These are phyloP conservation scores for Hydrocynus forskahlii DNA, from an alignment of 2,797 vertebrate species.

Conservation along the genomic window DNA sequence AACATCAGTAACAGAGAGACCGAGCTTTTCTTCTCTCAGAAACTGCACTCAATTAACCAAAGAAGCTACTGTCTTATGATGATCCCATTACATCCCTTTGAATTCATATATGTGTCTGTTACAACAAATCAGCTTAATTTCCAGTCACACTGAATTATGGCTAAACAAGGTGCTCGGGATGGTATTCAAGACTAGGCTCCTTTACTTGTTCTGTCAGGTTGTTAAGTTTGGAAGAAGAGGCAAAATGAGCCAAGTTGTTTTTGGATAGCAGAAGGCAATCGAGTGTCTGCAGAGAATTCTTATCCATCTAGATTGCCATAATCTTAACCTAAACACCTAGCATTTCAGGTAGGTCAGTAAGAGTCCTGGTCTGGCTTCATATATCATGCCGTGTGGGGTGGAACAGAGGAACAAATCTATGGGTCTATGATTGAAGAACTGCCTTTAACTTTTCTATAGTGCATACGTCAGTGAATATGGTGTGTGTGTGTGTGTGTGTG, in stretches of 20 bases:
- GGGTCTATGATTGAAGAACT: slow-evolving; percentile 60
- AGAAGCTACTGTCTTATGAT: neutral
- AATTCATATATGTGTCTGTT: slow-evolving; percentile 70
- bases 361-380: slow-evolving; percentile 62
- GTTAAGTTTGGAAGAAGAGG: neutral
- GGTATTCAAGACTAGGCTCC: neutral
- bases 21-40: neutral
- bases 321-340: slow-evolving; percentile 30
- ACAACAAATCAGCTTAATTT: slow-evolving; percentile 71
- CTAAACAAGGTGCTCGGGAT: slow-evolving; percentile 5
- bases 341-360: slow-evolving; percentile 47
- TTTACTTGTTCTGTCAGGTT: neutral
- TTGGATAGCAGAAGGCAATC: neutral
- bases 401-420: slow-evolving; percentile 66
- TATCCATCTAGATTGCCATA: slow-evolving; percentile 10
- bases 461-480: neutral
- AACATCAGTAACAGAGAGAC: neutral
- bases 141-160: slow-evolving; percentile 65
- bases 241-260: neutral
- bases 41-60: neutral
- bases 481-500: slow-evolving; percentile 30
- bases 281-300: neutral
- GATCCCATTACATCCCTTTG: slow-evolving; percentile 63
- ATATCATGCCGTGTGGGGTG: slow-evolving; percentile 61
- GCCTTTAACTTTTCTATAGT: slow-evolving; percentile 43